Conservation (phyloP, 1,140 invertebrate genomes). For the Sycophaga agraensis region DNA sequence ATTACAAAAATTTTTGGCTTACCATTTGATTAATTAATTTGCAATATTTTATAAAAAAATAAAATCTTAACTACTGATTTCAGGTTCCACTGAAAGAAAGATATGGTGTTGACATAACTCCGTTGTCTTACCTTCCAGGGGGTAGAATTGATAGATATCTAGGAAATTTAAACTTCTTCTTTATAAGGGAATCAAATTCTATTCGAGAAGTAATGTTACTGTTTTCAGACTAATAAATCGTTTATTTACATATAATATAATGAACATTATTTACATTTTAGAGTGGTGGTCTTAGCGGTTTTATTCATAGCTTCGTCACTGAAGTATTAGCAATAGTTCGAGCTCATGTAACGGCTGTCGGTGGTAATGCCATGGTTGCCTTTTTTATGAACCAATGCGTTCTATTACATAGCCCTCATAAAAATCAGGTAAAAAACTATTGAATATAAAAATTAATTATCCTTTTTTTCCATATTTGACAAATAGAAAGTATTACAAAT, state of each 20-base stretch:
- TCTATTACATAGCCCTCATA: conserved; percentile 88
- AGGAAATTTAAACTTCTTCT: conserved; percentile 93
- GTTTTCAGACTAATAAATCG: background rate
- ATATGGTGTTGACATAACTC: conserved; percentile 82
- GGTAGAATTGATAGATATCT: conserved; percentile 81
- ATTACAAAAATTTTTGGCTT: no score
- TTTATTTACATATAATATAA: background rate
- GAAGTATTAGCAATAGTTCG: conserved; percentile 89
- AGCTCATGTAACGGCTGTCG: conserved; percentile 89
- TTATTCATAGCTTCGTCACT: conserved; percentile 90
- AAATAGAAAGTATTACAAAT: background rate
- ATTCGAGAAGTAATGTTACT: conserved; percentile 75
- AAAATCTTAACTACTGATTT: no score
- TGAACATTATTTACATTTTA: conserved; percentile 46
- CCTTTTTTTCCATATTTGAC: background rate
- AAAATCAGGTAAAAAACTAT: conserved; percentile 81
- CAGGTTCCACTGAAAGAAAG: conserved; percentile 66
- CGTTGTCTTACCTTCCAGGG: conserved; percentile 79
- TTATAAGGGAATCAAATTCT: conserved; percentile 91
- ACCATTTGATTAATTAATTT: no score
- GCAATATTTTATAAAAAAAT: no score
- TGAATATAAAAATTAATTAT: background rate
- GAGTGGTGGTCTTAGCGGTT: conserved; percentile 87
- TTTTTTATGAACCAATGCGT: conserved; percentile 92
- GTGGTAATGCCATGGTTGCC: conserved; percentile 92